These are phyloP conservation scores for Teinopalpus imperialis DNA, from an alignment of 2,888 invertebrate species.

Conservation along the genomic window DNA sequence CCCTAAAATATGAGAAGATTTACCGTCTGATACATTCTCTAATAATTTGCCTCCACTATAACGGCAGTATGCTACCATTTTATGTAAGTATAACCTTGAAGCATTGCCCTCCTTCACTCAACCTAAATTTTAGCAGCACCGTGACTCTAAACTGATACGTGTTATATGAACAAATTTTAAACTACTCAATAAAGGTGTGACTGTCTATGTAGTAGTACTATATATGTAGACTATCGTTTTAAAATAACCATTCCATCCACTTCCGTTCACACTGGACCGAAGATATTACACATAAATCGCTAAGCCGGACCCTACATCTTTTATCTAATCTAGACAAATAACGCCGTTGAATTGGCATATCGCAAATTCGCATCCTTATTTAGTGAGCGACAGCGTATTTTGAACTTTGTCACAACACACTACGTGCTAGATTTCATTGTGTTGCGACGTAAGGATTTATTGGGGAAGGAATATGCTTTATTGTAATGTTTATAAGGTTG, in stretches of 20 bases:
- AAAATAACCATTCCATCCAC: slow-evolving; percentile 4
- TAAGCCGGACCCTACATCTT: slow-evolving; percentile 35
- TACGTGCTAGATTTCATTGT: not conserved
- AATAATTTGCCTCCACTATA: no score
- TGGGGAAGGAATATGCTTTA: slow-evolving; percentile 41
- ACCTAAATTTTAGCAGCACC: no score
- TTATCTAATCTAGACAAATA: slow-evolving; percentile 69
- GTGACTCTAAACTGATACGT: no score
- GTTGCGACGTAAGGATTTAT: not conserved
- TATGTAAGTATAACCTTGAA: no score
- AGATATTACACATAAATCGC: slow-evolving; percentile 20
- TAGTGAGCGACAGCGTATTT: not conserved
- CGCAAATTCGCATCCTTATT: slow-evolving; percentile 40
- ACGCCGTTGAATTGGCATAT: slow-evolving; percentile 53
- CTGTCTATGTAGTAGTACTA: no score
- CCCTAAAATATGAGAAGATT: no score
- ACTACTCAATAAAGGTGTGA: no score
- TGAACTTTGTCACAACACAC: not conserved
- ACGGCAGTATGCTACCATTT: no score
- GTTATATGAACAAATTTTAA: no score
- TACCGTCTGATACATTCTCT: no score
- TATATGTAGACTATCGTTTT: not conserved
- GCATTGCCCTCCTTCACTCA: no score
- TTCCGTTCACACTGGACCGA: slow-evolving; percentile 19
- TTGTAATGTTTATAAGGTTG: slow-evolving; percentile 47